Conservation (phyloP, 2,113 vertebrate genomes). For the Lucifuga dentata region DNA sequence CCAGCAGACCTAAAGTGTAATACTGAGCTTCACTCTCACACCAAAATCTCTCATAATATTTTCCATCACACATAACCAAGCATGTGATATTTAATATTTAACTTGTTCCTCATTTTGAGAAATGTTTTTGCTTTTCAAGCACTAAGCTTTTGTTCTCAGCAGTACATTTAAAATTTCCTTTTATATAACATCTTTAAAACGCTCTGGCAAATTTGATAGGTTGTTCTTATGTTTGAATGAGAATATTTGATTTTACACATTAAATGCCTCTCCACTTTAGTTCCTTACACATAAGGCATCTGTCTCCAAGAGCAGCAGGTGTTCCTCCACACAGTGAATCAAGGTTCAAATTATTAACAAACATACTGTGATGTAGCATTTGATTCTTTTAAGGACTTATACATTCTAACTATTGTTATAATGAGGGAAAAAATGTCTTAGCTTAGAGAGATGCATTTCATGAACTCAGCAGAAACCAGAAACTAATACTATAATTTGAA, state of each 20-base stretch:
- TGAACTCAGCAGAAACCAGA: neutral
- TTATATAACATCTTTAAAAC: conserved; percentile 31
- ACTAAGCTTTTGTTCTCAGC: neutral
- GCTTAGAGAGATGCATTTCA: neutral
- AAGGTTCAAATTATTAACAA: too few relatives aligned
- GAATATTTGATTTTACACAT: neutral
- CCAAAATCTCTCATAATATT: conserved; percentile 10
- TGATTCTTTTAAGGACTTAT: too few relatives aligned
- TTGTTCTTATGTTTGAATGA: conserved; percentile 1
- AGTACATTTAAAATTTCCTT: conserved; percentile 4
- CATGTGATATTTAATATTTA: conserved; percentile 7
- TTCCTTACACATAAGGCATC: neutral
- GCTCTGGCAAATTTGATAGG: neutral
- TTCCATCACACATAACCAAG: conserved; percentile 10
- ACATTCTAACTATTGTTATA: too few relatives aligned
- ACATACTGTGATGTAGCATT: too few relatives aligned
- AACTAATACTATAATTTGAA: neutral
- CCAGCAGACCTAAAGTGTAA: conserved; percentile 33
- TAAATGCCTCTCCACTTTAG: neutral
- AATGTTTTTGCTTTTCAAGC: neutral
- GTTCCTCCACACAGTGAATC: conserved; percentile 44
- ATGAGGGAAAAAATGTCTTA: neutral
- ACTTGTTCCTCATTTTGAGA: conserved; percentile 10
- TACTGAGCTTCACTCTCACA: conserved; percentile 35
- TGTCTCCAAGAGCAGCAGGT: conserved; percentile 12